Evolutionary conservation across 2,797 vertebrate genomes (phyloP), one percentile per base, ranked within the genome.

Genomic region (Tinamus major): DNA sequence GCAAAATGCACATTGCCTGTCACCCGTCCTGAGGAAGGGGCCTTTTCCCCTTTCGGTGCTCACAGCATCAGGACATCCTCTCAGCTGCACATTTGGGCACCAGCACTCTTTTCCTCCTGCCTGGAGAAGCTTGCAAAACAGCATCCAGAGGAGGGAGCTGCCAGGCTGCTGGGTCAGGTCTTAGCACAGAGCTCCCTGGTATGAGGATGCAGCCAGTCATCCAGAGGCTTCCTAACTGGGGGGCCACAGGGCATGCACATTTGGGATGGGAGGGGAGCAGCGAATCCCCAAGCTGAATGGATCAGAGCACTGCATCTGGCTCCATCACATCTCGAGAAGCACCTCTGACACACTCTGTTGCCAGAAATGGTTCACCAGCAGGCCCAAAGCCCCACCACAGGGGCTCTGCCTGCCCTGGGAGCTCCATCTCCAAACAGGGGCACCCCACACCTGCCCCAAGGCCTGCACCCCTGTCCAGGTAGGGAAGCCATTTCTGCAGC

Each of bases 401-500:
- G 29, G 29, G 29, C 29, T 55, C 15, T 31, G 53, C 29, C 9
- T 14, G 29, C 53, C 53, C 29, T 18, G 29, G 29, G 17, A 55
- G 53, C 29, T 56, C 53, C 29, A 19, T 56, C 29, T 31, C 53
- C 29, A 19, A 56, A 18, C 29, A 31, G 29, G 53, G 29, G 18
- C 53, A n/a, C 53, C 53, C 29, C 53, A 29, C 27, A 27, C 51
- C 49, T 19, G 29, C 53, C 17, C 29, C 17, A 5, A 55, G 53
- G 53, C 29, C 17, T 11, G 17, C 17, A 31, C 27, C 53, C 29
- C 29, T 55, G 53, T 55, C 53, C 8, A 16, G 53, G 17, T 10
- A 19, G 29, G 10, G 21, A 17, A 7, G 13, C n/a, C 3, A 0
- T 1, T 1, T 18, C 41, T 49, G 41, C 31, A 0, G 1, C 55